Conservation (phyloP, 2,888 invertebrate genomes). For the Aromia moschata region DNA sequence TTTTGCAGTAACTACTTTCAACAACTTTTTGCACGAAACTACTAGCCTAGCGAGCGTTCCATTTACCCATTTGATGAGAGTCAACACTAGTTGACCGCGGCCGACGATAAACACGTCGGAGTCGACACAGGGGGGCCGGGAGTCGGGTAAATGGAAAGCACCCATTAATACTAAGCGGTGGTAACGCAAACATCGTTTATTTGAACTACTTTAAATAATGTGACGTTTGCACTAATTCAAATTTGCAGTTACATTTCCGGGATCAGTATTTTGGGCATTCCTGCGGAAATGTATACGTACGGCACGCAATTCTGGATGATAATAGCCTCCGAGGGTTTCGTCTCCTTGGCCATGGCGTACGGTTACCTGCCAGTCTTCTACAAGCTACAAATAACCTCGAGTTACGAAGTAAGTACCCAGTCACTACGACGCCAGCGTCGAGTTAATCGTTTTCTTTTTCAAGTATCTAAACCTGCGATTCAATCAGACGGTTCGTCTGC, state of each 20-base stretch:
- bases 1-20: no score
- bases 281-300: conserved; percentile 80
- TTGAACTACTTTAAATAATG: neutral
- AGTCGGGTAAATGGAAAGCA: no score
- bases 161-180: no score
- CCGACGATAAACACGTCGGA: no score
- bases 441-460: conserved; percentile 43
- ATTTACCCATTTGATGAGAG: no score
- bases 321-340: conserved; percentile 71
- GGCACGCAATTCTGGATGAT: conserved; percentile 78
- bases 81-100: no score
- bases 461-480: conserved; percentile 77
- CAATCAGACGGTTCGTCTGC: conserved; percentile 71
- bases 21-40: no score
- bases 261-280: conserved; percentile 75
- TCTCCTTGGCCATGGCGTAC: conserved; percentile 72
- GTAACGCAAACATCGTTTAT: no score
- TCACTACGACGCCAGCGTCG: no score
- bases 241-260: conserved; percentile 77
- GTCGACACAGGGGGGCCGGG: no score
- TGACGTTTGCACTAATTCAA: neutral
- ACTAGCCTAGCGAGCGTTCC: no score
- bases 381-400: conserved; percentile 76
- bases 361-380: conserved; percentile 80
- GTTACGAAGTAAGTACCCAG: conserved; percentile 73